Base-by-base conservation (phyloP, 2,113 vertebrate species). In the Bubalus kerabau region DNA sequence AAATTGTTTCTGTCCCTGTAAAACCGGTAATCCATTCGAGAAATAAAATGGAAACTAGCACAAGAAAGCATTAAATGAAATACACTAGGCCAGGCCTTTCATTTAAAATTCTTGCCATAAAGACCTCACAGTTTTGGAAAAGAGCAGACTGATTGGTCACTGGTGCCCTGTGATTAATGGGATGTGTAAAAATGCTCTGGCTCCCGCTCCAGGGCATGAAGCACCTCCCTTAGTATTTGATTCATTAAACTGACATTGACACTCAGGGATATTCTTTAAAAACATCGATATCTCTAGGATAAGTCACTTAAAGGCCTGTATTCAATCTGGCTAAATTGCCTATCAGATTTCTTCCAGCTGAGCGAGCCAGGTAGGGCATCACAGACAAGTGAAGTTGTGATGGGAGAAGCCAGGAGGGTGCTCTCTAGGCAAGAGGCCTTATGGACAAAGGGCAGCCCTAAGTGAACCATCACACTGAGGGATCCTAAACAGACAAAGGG, bases 21-120 rank as follows among this genome's bases (percentile, higher is more conserved):
- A 88, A 85, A 62, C 23, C 7, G 3, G 67, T 83, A 48, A 90
- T 59, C 50, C 19, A 7, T 52, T 90, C 87, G 57, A 60, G 13
- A 93, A 48, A 50, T 32, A 95, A 95, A 91, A 89, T 64, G 94
- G 26, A 94, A 62, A 81, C 7, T 40, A 95, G 9, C 7, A 19
- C 28, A 90, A 89, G 71, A 76, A 32, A 82, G 40, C 28, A 60
- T 78, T 40, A 95, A 97, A 80, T 82, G 54, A 94, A 96, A 67
- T 87, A 30, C 19, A 50, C 87, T 43, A 64, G 17, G 52, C 28
- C 23, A 64, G 23, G 10, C 19, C 76, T 92, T 32, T 74, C 24
- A 40, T 89, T 90, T 89, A 71, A 97, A 81, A 71, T 74, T 5
- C 23, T 62, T 56, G 32, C 26, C 48, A 23, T n/a, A 11, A 17